Evolutionary conservation across 2,797 vertebrate species (phyloP).

Genomic region (Pipistrellus nathusii): DNA sequence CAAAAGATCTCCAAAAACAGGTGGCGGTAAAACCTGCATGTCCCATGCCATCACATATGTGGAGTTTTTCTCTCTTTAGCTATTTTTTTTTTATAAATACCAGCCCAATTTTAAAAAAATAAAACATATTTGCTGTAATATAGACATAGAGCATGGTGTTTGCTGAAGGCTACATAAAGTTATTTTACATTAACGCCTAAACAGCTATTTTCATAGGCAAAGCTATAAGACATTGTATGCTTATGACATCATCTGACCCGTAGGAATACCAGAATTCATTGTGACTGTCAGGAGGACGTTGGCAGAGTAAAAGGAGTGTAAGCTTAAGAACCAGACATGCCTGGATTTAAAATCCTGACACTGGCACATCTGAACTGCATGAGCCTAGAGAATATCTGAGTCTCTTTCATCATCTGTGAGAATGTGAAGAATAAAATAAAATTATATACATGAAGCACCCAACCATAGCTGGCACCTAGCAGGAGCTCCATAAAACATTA

Average conservation of each 20-base stretch:
- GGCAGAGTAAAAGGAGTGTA: not conserved
- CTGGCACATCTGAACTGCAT: not conserved
- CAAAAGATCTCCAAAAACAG: slow-evolving; percentile 30
- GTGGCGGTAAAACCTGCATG: not conserved
- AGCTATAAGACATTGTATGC: not conserved
- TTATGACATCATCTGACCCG: not conserved
- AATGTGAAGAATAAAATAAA: not conserved
- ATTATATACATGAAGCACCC: not conserved
- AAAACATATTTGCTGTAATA: not conserved
- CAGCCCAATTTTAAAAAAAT: too few species aligned
- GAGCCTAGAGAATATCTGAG: not conserved
- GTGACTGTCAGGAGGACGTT: not conserved
- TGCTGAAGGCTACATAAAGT: not conserved
- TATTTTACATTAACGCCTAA: not conserved
- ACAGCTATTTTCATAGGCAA: not conserved
- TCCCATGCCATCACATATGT: not conserved
- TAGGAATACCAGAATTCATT: not conserved
- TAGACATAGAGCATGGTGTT: not conserved
- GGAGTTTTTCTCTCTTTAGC: not conserved
- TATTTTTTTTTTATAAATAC: not conserved
- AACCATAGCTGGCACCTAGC: not conserved
- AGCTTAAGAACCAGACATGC: not conserved
- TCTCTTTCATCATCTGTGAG: slow-evolving; percentile 33
- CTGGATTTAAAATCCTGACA: not conserved
- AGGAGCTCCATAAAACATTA: not conserved